Base-by-base conservation (phyloP, 2,113 vertebrate species). In the Addax nasomaculatus region DNA sequence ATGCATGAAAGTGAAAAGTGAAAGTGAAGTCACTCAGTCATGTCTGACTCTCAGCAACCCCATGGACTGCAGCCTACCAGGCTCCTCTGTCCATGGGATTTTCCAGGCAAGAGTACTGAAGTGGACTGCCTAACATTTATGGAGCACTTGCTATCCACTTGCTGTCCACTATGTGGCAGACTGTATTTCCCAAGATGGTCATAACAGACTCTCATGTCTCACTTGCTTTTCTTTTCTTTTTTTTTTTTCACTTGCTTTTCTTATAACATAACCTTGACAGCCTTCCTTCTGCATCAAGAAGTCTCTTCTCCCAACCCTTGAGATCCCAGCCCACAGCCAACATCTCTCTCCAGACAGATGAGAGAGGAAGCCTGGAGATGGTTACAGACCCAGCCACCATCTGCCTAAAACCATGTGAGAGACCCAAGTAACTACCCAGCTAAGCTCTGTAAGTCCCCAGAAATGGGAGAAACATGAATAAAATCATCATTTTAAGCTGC, bases 81-180 rank as follows among this genome's bases (percentile, higher is more conserved):
- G 58, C 58, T 60, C 12, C 58, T 29, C 58, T 0, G 12, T 60
- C 58, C 27, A 29, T 60, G 27, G 58, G 58, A 60, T 60, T 14
- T 30, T 60, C 58, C 58, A 60, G 58, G 58, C 58, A 30, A 60
- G 27, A 60, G 12, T 6, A 14, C 58, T 60, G 58, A 2, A 60
- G 12, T 30, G 58, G 2, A 19, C 3, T 29, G 2, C 2, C 57
- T 45, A 9, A 8, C 8, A 5, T 33, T 51, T 5, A 36, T 6
- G 6, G 30, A 49, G 30, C n/a, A 10, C 29, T 2, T 11, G 27
- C 15, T 29, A 5, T 15, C 13, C 14, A 7, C 29, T 2, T 8
- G 23, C 19, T n/a, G 9, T 25, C 81, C 2, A 29, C 14, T 10
- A 10, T 10, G 5, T 43, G n/a, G 51, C 43, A 87, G 27, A 1